Evolutionary conservation across 2,113 vertebrate species (phyloP), one percentile per base, ranked within the genome.

Genomic region (Brachionichthys hirsutus): DNA sequence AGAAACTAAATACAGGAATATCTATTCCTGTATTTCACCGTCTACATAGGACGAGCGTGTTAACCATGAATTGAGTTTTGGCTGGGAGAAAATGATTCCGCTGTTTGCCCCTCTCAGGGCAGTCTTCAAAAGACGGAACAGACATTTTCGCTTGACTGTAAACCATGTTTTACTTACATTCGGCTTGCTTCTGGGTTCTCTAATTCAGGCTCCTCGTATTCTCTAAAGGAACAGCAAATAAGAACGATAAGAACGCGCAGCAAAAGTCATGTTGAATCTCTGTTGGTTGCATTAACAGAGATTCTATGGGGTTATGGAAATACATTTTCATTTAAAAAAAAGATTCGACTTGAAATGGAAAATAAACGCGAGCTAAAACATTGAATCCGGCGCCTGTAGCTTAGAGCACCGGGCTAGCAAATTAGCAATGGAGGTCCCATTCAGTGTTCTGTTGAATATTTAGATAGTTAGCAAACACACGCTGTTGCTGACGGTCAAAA

Each of bases 101-200:
- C 36, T 30, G 3, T 30, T 30, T 30, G 24, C 24, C 6, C 3
- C 24, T 30, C 3, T 3, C 24, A 30, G 24, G 11, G 1, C 8
- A 19, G 35, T 7, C 0, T 43, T 22, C 12, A 12, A 7, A 35
- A 4, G 9, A 38, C 12, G 36, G 3, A 14, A 40, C 3, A 9
- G 16, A 46, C 2, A 34, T 15, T 0, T 9, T 12, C 12, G n/a
- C 15, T 16, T 6, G 0, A n/a, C 3, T 1, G 7, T 8, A 59
- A 30, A 19, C 38, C 24, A 1, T 40, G 18, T 47, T 10, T 4
- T 22, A 83, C 85, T 98, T 93, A 99, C 97, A 98, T 99, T 95
- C 95, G 97, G 95, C 94, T 98, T 94, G 96, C 90, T 99, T 98
- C 94, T 87, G 93, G 91, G 94, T 94, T 94, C 92, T 95, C 97